A percentile compares a stretch with the other conserved stretches of the same genome.
phyloP scores from a whole-genome alignment of 2,797 vertebrate genomes.

The Melanotaenia trifasciata region DNA sequence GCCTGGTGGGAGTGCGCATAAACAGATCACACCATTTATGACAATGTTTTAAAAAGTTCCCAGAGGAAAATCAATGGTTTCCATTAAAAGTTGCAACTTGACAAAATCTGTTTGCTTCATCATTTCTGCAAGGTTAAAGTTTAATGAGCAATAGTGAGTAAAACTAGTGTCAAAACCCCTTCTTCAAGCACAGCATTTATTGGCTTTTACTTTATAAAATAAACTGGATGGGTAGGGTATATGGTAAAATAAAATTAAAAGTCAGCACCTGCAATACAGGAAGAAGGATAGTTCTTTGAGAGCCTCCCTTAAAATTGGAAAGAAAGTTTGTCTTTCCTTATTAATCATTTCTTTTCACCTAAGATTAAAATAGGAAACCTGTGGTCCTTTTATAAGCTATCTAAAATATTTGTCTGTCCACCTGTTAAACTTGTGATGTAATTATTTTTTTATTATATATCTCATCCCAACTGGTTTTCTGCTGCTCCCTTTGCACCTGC shows the following conservation, averaged over 20 bases:
- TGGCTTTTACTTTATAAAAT: constrained; percentile 6
- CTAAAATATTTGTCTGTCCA: background rate
- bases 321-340: background rate
- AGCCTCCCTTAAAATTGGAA: background rate
- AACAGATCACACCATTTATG: constrained; percentile 33
- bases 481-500: background rate
- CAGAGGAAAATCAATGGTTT: constrained; percentile 38
- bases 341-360: no score
- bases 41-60: constrained; percentile 46
- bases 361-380: background rate
- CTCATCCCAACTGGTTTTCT: background rate
- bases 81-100: constrained; percentile 19
- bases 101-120: constrained; percentile 54
- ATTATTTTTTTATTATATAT: background rate
- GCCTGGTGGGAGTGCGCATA: constrained; percentile 17
- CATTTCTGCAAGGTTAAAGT: constrained; percentile 29
- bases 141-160: background rate
- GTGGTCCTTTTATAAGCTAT: background rate
- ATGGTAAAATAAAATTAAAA: background rate
- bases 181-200: constrained; percentile 34
- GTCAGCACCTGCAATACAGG: no score
- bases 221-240: background rate
- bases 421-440: background rate
- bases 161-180: constrained; percentile 30
- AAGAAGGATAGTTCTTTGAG: no score